phyloP scores from a whole-genome alignment of 2,797 vertebrate species.

The Otus scops region DNA sequence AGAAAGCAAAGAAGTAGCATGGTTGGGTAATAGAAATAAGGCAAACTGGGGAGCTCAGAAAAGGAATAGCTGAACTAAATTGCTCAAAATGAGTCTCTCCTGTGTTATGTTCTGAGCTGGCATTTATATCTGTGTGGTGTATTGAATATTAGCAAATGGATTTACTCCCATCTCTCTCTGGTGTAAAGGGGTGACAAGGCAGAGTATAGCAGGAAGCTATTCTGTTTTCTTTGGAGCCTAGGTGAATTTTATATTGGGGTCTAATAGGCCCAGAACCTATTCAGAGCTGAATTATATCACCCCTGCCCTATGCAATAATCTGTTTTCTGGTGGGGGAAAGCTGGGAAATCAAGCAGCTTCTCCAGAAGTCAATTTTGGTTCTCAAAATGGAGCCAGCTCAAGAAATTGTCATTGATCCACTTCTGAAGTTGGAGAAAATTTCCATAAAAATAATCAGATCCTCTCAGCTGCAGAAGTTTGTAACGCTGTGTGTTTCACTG shows the following conservation, averaged over 20 bases:
- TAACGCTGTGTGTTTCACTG: rapidly evolving
- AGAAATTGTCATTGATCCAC: slow-evolving; percentile 65
- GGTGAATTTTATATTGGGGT: slow-evolving; percentile 43
- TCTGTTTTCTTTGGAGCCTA: neutral
- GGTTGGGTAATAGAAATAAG: neutral
- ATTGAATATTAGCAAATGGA: neutral
- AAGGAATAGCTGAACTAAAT: slow-evolving; percentile 32
- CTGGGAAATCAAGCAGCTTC: slow-evolving; percentile 46
- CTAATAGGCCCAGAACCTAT: slow-evolving; percentile 39
- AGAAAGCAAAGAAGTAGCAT: neutral
- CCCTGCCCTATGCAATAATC: neutral
- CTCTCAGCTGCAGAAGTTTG: neutral
- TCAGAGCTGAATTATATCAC: slow-evolving; percentile 16
- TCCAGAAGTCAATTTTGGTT: slow-evolving; percentile 57
- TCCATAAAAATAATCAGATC: slow-evolving; percentile 61
- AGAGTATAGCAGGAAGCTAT: neutral
- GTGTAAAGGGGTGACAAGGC: neutral
- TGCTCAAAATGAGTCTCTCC: slow-evolving; percentile 28
- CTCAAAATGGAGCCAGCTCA: slow-evolving; percentile 33
- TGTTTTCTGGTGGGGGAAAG: slow-evolving; percentile 24
- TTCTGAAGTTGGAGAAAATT: slow-evolving; percentile 49
- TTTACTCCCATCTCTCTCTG: neutral
- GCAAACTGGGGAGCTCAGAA: neutral
- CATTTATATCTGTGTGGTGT: slow-evolving; percentile 6
- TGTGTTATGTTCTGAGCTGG: neutral